These are phyloP conservation scores for Melipona beecheii DNA, from an alignment of 2,888 invertebrate genomes.

Conservation along the genomic window DNA sequence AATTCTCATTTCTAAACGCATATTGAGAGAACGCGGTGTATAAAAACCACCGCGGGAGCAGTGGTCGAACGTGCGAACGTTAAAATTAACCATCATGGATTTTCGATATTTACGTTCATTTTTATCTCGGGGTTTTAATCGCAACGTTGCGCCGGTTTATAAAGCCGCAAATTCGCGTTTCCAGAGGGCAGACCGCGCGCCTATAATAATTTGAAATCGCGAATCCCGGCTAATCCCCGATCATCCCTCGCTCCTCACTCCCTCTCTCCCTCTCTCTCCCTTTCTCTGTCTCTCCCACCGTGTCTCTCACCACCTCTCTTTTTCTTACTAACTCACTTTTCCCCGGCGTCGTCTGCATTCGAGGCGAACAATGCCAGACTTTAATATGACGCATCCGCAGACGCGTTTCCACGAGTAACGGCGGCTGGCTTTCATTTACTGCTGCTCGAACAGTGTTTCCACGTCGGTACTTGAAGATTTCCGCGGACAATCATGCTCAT, in stretches of 20 bases:
- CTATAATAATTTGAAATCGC: constrained; percentile 20
- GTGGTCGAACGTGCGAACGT: neutral
- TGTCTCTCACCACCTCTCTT: neutral
- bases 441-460: constrained; percentile 66
- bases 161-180: constrained; percentile 9
- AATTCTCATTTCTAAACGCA: neutral
- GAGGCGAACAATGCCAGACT: constrained; percentile 74
- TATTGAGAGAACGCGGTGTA: neutral
- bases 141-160: neutral
- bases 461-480: constrained; percentile 63
- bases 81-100: neutral
- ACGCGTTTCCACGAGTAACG: constrained; percentile 68
- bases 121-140: neutral
- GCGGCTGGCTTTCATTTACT: constrained; percentile 74
- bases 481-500: constrained; percentile 60
- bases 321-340: constrained; percentile 28
- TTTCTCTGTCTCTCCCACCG: neutral
- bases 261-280: neutral
- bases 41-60: neutral
- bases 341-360: constrained; percentile 42
- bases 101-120: neutral
- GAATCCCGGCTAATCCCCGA: constrained; percentile 29
- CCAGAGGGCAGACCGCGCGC: neutral
- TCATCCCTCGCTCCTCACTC: neutral
- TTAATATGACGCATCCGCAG: constrained; percentile 76